Percentiles rank a stretch among this genome's conserved stretches.
These are phyloP conservation scores for Triops longicaudatus DNA, from an alignment of 1,140 invertebrate genomes.

Conservation along the genomic window DNA sequence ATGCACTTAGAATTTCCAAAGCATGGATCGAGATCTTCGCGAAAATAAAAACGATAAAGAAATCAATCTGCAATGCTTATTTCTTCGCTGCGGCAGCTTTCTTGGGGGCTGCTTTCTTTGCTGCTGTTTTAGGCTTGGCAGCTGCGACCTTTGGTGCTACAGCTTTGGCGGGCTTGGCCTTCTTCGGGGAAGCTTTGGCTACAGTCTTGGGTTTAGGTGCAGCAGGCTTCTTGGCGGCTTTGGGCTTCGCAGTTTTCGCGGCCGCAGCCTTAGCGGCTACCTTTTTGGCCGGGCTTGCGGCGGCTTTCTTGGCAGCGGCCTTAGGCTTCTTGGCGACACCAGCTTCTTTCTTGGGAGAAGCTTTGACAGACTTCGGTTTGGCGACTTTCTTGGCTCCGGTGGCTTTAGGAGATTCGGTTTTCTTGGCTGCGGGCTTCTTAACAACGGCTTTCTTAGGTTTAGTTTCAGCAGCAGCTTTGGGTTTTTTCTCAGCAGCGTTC, in stretches of 20 bases:
- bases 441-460: constrained; percentile 49
- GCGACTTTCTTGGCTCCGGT: constrained; percentile 28
- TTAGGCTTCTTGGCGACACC: constrained; percentile 33
- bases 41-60: not conserved
- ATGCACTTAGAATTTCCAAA: constrained; percentile 8
- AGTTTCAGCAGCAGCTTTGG: constrained; percentile 42
- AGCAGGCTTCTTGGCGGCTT: constrained; percentile 29
- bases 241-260: constrained; percentile 31
- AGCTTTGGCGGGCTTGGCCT: constrained; percentile 22
- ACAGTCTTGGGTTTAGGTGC: constrained; percentile 32
- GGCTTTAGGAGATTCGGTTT: constrained; percentile 26
- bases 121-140: not conserved
- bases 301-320: constrained; percentile 20
- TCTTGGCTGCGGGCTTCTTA: constrained; percentile 32
- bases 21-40: not conserved
- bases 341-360: constrained; percentile 30
- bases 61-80: not conserved
- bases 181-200: constrained; percentile 29
- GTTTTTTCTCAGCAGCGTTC: constrained; percentile 26
- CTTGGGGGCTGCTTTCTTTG: constrained; percentile 25
- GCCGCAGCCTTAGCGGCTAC: constrained; percentile 27
- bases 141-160: not conserved
- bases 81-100: constrained; percentile 25
- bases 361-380: constrained; percentile 45
- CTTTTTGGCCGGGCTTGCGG: not conserved